Conservation (phyloP, 2,797 vertebrate genomes). For the Acrossocheilus wenchowensis region DNA sequence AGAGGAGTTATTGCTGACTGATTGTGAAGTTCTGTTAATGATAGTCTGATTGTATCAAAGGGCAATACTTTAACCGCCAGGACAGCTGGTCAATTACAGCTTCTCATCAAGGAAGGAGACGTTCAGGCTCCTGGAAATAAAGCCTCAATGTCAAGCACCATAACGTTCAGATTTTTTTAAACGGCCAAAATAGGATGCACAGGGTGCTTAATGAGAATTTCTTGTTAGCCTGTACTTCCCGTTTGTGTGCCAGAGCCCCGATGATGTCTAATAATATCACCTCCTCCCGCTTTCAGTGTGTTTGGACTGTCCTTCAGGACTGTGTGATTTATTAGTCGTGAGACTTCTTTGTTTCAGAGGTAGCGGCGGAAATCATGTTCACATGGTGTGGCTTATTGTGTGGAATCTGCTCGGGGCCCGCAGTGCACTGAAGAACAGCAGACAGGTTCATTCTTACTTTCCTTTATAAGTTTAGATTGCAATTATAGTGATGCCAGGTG, state of each 20-base stretch:
- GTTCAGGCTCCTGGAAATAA: not conserved
- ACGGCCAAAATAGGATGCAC: not conserved
- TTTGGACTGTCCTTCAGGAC: slow-evolving; percentile 44
- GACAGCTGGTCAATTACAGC: slow-evolving; percentile 27
- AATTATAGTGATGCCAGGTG: slow-evolving; percentile 12
- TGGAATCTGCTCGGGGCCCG: slow-evolving; percentile 3
- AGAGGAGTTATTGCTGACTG: not conserved
- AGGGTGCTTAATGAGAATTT: slow-evolving; percentile 16
- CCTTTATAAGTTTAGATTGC: slow-evolving; percentile 4
- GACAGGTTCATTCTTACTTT: slow-evolving; percentile 4
- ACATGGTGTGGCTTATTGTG: slow-evolving; percentile 8
- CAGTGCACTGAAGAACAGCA: not conserved
- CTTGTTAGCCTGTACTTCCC: not conserved
- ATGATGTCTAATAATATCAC: slow-evolving; percentile 53
- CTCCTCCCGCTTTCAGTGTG: not conserved
- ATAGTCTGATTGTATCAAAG: slow-evolving; percentile 21
- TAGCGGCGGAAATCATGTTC: slow-evolving; percentile 4
- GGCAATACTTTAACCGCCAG: not conserved
- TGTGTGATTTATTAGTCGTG: slow-evolving; percentile 55
- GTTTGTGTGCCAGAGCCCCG: slow-evolving; percentile 38
- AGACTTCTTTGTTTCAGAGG: slow-evolving; percentile 48
- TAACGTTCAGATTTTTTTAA: not conserved
- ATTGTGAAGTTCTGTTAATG: slow-evolving; percentile 17
- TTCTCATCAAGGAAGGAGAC: slow-evolving; percentile 8
- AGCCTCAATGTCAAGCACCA: not conserved